Percentiles rank a stretch among this genome's conserved stretches.
Conservation (phyloP, 2,888 invertebrate species). For the Agrilus biguttatus region DNA sequence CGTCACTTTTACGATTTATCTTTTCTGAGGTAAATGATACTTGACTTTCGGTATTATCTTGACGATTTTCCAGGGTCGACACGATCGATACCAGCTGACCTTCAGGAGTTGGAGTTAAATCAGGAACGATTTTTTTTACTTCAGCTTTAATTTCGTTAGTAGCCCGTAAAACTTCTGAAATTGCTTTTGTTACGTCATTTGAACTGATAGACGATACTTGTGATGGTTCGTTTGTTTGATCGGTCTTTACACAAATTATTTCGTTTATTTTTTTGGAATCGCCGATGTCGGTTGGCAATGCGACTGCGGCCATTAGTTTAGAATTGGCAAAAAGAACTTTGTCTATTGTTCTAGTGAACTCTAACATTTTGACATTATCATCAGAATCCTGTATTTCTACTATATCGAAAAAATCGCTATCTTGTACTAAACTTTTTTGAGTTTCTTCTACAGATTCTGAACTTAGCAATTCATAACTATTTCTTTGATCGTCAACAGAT, state of each 20-base stretch:
- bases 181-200: conserved; percentile 27
- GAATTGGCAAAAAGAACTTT: conserved; percentile 21
- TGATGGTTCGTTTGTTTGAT: conserved; percentile 7
- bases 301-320: conserved; percentile 21
- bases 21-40: no score
- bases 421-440: no score
- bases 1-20: no score
- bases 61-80: conserved; percentile 9
- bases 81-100: conserved; percentile 26
- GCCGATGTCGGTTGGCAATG: conserved; percentile 15
- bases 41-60: conserved; percentile 10
- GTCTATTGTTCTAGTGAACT: not conserved
- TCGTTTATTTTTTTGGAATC: conserved; percentile 10
- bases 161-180: conserved; percentile 33
- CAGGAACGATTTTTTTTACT: conserved; percentile 35
- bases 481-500: no score
- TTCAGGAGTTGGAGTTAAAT: conserved; percentile 36
- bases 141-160: conserved; percentile 34
- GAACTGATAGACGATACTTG: conserved; percentile 8
- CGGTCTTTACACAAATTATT: conserved; percentile 5
- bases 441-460: no score
- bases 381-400: no score
- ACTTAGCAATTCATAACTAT: no score
- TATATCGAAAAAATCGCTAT: no score
- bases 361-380: no score